A percentile compares a stretch with the other conserved stretches of the same genome.
Conservation (phyloP, 2,797 vertebrate genomes). For the Thamnophis elegans region DNA sequence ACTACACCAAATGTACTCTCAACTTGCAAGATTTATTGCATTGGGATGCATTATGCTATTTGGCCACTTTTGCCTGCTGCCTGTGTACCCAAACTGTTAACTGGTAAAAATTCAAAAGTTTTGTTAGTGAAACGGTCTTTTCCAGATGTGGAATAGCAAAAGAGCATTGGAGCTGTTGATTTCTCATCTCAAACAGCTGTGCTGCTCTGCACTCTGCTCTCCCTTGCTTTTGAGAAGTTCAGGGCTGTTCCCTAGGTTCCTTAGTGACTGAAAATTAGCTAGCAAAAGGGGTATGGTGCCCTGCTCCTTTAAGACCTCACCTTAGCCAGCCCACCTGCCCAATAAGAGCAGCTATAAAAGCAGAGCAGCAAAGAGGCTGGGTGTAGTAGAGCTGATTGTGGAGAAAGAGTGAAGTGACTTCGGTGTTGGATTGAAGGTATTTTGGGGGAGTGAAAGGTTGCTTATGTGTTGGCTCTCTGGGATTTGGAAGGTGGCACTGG, state of each 20-base stretch:
- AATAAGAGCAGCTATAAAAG: neutral
- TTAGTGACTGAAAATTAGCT: neutral
- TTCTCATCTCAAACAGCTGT: neutral
- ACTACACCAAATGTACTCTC: neutral
- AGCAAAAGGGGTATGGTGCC: neutral
- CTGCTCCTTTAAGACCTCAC: neutral
- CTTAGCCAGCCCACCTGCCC: neutral
- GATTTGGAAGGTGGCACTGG: too few relatives aligned
- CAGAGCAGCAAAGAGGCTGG: neutral
- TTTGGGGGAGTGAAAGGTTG: neutral
- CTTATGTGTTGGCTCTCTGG: too few relatives aligned
- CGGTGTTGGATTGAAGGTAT: neutral
- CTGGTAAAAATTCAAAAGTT: neutral
- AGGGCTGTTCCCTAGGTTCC: neutral
- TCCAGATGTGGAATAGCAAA: neutral
- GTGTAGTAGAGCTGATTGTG: neutral
- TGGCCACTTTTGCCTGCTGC: neutral
- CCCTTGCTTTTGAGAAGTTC: neutral
- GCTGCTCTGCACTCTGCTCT: neutral
- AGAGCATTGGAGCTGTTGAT: neutral
- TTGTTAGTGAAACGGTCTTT: neutral
- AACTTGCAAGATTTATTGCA: neutral
- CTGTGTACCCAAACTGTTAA: too few relatives aligned
- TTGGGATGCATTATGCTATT: neutral
- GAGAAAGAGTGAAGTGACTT: rapidly evolving